Evolutionary conservation across 2,797 vertebrate genomes (phyloP).

Genomic region (Calcarius lapponicus): DNA sequence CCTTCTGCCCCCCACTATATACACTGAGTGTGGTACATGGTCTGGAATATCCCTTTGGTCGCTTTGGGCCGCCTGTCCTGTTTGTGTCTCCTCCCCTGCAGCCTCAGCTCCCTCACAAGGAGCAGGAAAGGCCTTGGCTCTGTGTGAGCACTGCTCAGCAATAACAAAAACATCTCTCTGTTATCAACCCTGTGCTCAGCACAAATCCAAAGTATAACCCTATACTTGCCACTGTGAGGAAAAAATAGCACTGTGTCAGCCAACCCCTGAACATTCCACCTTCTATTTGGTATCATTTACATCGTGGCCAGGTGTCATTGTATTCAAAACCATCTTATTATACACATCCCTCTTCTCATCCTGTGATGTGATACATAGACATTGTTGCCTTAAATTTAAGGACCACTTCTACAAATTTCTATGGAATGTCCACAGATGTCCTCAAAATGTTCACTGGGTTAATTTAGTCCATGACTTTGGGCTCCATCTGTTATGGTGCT

Average conservation of each 20-base stretch:
- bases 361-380: too few species aligned
- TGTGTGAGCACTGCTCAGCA: neutral
- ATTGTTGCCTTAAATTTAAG: neutral
- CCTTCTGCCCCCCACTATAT: neutral
- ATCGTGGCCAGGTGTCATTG: neutral
- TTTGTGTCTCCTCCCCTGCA: neutral
- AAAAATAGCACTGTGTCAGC: neutral
- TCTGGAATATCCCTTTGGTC: neutral
- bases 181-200: neutral
- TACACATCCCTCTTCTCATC: too few species aligned
- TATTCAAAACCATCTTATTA: neutral
- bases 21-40: neutral
- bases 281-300: neutral
- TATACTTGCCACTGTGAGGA: neutral
- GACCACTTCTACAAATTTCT: neutral
- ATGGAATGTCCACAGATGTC: neutral
- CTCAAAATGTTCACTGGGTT: neutral
- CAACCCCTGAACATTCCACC: neutral
- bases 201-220: neutral
- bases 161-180: neutral
- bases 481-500: neutral
- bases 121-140: neutral
- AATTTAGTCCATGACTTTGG: neutral
- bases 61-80: rapidly evolving
- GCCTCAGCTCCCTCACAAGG: neutral